Conservation (phyloP, 2,797 vertebrate genomes). For the Sebastes minor region DNA sequence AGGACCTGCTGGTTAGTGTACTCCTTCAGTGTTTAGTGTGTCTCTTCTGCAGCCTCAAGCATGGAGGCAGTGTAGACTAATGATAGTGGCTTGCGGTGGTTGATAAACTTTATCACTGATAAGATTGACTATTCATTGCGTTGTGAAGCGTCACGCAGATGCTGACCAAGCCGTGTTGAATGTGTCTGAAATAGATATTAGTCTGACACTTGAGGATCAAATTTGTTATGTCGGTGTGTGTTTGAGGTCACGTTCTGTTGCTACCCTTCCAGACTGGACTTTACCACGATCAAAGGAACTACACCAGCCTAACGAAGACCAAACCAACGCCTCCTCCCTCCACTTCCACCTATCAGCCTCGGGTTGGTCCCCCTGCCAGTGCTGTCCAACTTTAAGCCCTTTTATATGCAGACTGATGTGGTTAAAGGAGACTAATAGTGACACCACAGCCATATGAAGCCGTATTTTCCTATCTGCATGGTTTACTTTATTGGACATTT, state of each 20-base stretch:
- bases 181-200: background rate
- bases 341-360: conserved; percentile 79
- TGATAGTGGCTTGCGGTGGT: conserved; percentile 16
- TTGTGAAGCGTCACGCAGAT: conserved; percentile 10
- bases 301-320: conserved; percentile 90
- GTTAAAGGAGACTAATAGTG: background rate
- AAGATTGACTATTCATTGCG: background rate
- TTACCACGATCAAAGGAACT: conserved; percentile 95
- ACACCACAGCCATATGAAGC: conserved; percentile 9
- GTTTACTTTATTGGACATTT: conserved; percentile 19
- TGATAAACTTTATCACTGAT: conserved; percentile 4
- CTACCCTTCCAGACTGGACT: conserved; percentile 87
- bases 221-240: conserved; percentile 11
- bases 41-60: conserved; percentile 27
- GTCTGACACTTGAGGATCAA: background rate
- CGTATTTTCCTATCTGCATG: background rate
- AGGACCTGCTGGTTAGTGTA: conserved; percentile 91
- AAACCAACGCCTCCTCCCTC: conserved; percentile 81
- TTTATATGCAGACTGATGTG: conserved; percentile 52
- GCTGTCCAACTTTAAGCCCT: conserved; percentile 64
- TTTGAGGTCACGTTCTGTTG: conserved; percentile 48
- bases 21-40: conserved; percentile 5
- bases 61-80: conserved; percentile 27
- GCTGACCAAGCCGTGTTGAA: background rate
- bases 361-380: conserved; percentile 74